Evolutionary conservation across 2,113 vertebrate species (phyloP), one percentile per base, ranked within the genome.

Genomic region (Lamprotornis superbus): DNA sequence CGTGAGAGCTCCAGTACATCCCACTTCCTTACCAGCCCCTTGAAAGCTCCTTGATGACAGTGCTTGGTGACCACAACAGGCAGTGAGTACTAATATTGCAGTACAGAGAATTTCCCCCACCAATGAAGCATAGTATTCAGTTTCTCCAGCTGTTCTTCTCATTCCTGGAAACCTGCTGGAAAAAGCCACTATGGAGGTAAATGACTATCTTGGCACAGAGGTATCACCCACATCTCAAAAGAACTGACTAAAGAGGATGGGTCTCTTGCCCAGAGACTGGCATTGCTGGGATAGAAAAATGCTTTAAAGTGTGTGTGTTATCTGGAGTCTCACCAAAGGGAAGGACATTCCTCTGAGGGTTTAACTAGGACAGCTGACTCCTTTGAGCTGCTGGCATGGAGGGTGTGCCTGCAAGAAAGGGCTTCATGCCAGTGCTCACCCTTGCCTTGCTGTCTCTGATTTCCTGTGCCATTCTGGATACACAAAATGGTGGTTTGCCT

Each of bases 1-100:
- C 19, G 0, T 92, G 93, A 97, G 95, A 94, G 77, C 70, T 92
- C 86, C 96, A 95, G 96, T 96, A 84, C 71, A 79, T 94, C 95
- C 90, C 94, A 97, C 97, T 98, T 98, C 97, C 97, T 98, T 94
- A 96, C 93, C 89, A 96, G 87, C 90, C 93, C 73, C 76, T 93
- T 93, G 97, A 97, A 98, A 97, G 81, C 89, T 97, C 86, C 81
- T 95, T 95, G 97, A 95, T 95, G 97, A 98, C 96, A 97, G 89
- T 89, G 92, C 88, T 87, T 91, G 94, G 96, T 95, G 95, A 98
- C 98, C 95, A 78, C 97, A 98, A 94, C 57, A 97, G 97, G 94
- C 96, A 89, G 44, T 88, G 94, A 97, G 89, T 71, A 93, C 95
- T 97, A 94, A 97, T 87, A 92, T 97, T 98, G 96, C 97, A 97